These are phyloP conservation scores for Gorsachius magnificus DNA, from an alignment of 2,797 vertebrate species.

Conservation along the genomic window DNA sequence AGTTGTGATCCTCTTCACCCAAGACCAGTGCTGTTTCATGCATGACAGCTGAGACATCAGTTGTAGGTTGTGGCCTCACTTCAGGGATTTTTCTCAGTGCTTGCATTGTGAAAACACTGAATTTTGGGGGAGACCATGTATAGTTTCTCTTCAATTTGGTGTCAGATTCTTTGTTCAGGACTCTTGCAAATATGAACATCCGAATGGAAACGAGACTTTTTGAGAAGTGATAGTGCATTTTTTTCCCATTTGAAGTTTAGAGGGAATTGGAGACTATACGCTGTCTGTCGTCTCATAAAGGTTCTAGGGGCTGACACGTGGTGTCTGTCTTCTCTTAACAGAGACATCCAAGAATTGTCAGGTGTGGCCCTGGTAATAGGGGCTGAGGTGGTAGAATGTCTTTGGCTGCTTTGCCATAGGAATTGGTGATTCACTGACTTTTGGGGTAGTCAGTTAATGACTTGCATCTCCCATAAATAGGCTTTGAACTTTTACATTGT, in stretches of 20 bases:
- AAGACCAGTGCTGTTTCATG: neutral
- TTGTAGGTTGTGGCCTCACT: neutral
- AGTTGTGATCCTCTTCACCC: neutral
- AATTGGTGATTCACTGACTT: neutral
- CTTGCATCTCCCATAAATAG: neutral
- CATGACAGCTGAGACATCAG: neutral
- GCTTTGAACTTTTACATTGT: neutral
- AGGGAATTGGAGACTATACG: neutral
- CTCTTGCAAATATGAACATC: neutral
- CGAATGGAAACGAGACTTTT: neutral
- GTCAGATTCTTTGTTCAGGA: neutral
- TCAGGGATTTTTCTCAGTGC: neutral
- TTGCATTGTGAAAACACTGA: neutral
- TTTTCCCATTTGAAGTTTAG: neutral
- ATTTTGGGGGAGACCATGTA: neutral
- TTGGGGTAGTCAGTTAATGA: neutral
- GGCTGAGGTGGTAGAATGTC: neutral
- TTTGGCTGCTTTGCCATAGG: neutral
- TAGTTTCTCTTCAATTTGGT: neutral
- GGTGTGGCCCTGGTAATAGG: neutral
- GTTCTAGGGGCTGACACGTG: fast-evolving
- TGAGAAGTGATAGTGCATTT: neutral
- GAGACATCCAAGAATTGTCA: neutral
- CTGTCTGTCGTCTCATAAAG: neutral
- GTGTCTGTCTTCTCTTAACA: neutral